phyloP scores from a whole-genome alignment of 2,113 vertebrate genomes.

The Xiphophorus hellerii region DNA sequence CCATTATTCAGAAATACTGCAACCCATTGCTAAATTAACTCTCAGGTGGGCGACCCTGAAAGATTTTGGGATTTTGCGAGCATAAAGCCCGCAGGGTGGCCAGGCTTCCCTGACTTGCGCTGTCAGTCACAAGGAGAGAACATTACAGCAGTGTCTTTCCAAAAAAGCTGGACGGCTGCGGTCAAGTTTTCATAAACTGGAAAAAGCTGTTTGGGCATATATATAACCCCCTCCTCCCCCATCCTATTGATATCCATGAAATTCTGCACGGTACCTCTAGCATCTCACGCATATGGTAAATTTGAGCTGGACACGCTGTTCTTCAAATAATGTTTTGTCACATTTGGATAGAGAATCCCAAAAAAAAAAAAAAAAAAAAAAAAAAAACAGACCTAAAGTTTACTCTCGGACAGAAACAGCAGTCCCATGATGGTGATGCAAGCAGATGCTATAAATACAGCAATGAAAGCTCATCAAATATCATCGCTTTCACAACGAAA shows the following conservation, averaged over 20 bases:
- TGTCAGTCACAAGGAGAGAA: constrained; percentile 61
- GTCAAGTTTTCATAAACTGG: constrained; percentile 57
- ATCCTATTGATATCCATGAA: constrained; percentile 27
- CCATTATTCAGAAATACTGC: constrained; percentile 42
- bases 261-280: constrained; percentile 31
- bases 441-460: constrained; percentile 66
- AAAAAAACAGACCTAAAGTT: constrained; percentile 12
- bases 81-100: constrained; percentile 49
- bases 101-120: constrained; percentile 45
- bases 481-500: constrained; percentile 74
- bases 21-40: constrained; percentile 61
- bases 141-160: constrained; percentile 60
- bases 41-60: constrained; percentile 64
- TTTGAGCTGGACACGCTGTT: background rate
- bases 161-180: constrained; percentile 33
- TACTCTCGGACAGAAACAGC: constrained; percentile 46
- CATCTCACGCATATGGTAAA: constrained; percentile 13
- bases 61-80: constrained; percentile 42
- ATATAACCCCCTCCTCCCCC: background rate
- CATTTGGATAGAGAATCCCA: constrained; percentile 11
- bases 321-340: constrained; percentile 32
- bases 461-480: constrained; percentile 74
- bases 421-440: constrained; percentile 62
- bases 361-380: background rate
- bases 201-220: constrained; percentile 45